A percentile compares a stretch with the other conserved stretches of the same genome.
These are phyloP conservation scores for Drosophila triauraria DNA, from an alignment of 1,140 invertebrate species.

Conservation along the genomic window DNA sequence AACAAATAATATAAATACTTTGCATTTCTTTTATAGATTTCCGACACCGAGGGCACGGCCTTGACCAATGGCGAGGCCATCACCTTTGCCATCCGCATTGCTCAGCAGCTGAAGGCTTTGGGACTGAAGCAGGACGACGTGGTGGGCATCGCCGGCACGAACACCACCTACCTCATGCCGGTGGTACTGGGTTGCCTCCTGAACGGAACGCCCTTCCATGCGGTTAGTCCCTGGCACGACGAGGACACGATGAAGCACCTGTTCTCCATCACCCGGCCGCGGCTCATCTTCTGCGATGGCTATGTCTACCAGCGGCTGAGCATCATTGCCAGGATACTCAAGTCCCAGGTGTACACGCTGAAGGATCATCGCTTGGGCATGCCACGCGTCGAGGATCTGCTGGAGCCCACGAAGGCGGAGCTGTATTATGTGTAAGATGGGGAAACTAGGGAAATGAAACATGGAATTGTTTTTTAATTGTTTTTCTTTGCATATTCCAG, in stretches of 20 bases:
- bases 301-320: slow-evolving; percentile 60
- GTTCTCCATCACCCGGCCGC: slow-evolving; percentile 74
- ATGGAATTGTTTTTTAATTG: not conserved
- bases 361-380: slow-evolving; percentile 70
- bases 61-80: slow-evolving; percentile 80
- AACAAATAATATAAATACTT: too few species aligned
- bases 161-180: slow-evolving; percentile 79
- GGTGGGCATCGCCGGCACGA: slow-evolving; percentile 73
- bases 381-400: slow-evolving; percentile 71
- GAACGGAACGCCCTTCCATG: slow-evolving; percentile 80
- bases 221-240: slow-evolving; percentile 72
- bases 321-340: slow-evolving; percentile 65
- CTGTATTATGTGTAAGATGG: slow-evolving; percentile 69
- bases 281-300: slow-evolving; percentile 80
- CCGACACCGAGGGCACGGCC: slow-evolving; percentile 76
- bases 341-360: slow-evolving; percentile 70
- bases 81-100: slow-evolving; percentile 77
- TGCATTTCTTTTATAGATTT: slow-evolving; percentile 45
- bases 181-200: slow-evolving; percentile 75
- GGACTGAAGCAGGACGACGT: slow-evolving; percentile 76
- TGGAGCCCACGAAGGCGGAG: slow-evolving; percentile 72
- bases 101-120: slow-evolving; percentile 70
- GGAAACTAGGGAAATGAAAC: too few species aligned
- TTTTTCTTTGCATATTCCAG: slow-evolving; percentile 20
- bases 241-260: slow-evolving; percentile 77